Conservation (phyloP, 2,888 invertebrate species). For the Lutraria lutraria region DNA sequence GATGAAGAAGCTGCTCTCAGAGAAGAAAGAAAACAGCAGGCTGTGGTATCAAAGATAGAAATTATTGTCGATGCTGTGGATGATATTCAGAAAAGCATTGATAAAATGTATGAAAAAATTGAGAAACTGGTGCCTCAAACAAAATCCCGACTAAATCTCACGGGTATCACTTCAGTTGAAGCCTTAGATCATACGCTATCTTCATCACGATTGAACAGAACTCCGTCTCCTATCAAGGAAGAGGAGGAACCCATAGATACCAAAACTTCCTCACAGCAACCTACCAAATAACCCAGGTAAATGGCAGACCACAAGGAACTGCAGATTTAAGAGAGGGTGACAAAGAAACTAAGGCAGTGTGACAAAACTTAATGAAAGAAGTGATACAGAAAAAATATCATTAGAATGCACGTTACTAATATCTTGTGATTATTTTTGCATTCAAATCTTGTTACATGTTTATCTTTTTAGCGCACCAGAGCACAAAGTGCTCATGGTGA, state of each 20-base stretch:
- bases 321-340: background rate
- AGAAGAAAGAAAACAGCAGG: constrained; percentile 87
- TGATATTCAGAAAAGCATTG: constrained; percentile 60
- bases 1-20: constrained; percentile 87
- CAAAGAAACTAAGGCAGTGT: background rate
- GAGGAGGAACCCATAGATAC: constrained; percentile 45
- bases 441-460: too few species aligned
- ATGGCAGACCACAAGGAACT: background rate
- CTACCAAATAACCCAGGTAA: background rate
- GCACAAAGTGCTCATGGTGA: too few species aligned
- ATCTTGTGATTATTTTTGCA: too few species aligned
- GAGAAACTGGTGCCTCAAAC: constrained; percentile 30
- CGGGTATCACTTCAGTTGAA: background rate
- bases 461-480: too few species aligned
- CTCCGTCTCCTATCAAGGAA: constrained; percentile 60
- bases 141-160: constrained; percentile 25
- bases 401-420: too few species aligned
- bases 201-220: constrained; percentile 20
- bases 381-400: background rate
- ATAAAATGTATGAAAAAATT: constrained; percentile 58
- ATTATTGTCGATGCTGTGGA: constrained; percentile 69
- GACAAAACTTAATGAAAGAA: background rate
- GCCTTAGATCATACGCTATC: constrained; percentile 17
- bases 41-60: constrained; percentile 89
- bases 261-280: background rate